A percentile compares a stretch with the other conserved stretches of the same genome.
Conservation (phyloP, 2,797 vertebrate species). For the Phaenicophaeus curvirostris region DNA sequence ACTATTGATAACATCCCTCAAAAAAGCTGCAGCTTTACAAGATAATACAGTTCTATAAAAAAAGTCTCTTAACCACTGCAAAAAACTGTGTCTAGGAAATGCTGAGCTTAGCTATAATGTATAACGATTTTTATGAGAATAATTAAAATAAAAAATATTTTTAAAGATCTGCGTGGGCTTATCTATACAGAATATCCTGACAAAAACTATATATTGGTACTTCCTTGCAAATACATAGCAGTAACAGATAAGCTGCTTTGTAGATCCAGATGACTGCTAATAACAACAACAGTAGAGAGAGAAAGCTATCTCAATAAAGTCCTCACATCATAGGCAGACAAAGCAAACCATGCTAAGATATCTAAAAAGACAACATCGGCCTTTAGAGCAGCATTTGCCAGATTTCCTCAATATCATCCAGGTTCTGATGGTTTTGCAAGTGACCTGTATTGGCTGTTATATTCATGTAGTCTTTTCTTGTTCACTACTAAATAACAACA, state of each 20-base stretch:
- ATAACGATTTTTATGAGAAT: neutral
- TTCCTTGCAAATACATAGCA: neutral
- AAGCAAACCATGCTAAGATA: neutral
- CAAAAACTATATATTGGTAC: neutral
- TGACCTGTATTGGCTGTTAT: neutral
- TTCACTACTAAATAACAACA: neutral
- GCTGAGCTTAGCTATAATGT: neutral
- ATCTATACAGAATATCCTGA: neutral
- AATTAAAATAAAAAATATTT: neutral
- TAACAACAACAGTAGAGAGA: neutral
- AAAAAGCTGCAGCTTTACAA: neutral
- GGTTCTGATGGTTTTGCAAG: neutral
- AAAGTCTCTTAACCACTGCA: neutral
- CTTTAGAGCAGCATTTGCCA: neutral
- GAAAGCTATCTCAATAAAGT: neutral
- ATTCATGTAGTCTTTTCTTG: neutral
- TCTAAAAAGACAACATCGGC: neutral
- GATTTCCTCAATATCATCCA: neutral
- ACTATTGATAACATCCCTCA: neutral
- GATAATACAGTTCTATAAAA: neutral
- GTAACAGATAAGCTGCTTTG: neutral
- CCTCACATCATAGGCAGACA: neutral
- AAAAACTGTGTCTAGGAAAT: neutral
- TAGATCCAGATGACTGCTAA: neutral
- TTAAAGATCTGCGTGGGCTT: neutral